These are phyloP conservation scores for Burhinus oedicnemus DNA, from an alignment of 2,113 vertebrate species.

Conservation along the genomic window DNA sequence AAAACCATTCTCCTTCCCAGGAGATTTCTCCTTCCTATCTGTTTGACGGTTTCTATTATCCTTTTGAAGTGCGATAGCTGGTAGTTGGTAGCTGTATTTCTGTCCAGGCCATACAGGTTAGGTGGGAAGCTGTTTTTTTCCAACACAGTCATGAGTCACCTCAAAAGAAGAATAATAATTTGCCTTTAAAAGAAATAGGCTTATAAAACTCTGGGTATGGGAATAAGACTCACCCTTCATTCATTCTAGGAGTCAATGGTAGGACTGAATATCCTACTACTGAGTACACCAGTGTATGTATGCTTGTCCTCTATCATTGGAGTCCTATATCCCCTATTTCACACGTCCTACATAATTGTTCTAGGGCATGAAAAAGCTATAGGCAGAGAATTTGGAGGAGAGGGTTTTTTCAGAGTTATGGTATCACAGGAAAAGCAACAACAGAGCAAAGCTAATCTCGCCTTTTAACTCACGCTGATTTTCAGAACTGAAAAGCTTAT, in stretches of 20 bases:
- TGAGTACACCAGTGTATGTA: not conserved
- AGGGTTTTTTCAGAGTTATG: not conserved
- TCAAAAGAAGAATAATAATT: not conserved
- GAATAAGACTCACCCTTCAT: not conserved
- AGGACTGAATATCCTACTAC: not conserved
- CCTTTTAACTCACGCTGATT: not conserved
- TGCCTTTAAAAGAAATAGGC: not conserved
- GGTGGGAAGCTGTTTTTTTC: not conserved
- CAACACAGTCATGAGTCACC: not conserved
- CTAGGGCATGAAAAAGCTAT: not conserved
- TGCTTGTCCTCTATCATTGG: not conserved
- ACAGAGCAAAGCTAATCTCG: not conserved
- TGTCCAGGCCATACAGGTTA: not conserved
- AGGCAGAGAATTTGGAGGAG: not conserved
- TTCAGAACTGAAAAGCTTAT: not conserved
- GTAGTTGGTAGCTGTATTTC: not conserved
- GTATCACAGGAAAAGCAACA: not conserved
- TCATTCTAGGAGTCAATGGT: not conserved
- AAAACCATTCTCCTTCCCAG: not conserved
- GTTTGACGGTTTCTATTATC: not conserved
- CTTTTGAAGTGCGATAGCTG: conserved; percentile 8
- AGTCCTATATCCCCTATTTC: not conserved
- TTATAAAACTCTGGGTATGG: not conserved
- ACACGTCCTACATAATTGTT: not conserved
- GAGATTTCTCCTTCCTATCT: not conserved